Percentiles rank a stretch among this genome's conserved stretches.
Conservation (phyloP, 2,113 vertebrate species). For the Caranx melampygus region DNA sequence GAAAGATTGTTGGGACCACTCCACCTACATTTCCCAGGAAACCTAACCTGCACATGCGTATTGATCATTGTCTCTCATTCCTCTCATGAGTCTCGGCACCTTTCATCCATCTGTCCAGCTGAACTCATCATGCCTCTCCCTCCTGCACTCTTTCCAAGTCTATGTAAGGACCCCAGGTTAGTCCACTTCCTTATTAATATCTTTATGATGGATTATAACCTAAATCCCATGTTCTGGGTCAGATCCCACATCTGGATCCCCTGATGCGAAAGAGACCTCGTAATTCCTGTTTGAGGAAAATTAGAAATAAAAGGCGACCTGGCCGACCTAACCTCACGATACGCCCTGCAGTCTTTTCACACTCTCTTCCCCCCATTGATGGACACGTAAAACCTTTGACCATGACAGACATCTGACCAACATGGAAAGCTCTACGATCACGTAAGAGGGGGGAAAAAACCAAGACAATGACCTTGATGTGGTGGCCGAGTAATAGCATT, state of each 20-base stretch:
- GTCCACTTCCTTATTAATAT: constrained; percentile 60
- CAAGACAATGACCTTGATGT: constrained; percentile 63
- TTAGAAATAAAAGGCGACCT: constrained; percentile 52
- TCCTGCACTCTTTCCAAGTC: constrained; percentile 33
- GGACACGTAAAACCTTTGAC: constrained; percentile 47
- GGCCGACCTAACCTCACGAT: constrained; percentile 27
- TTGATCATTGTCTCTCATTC: background rate
- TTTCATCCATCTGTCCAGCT: constrained; percentile 59
- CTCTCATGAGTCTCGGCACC: constrained; percentile 14
- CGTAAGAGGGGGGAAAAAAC: constrained; percentile 25
- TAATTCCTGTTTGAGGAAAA: constrained; percentile 59
- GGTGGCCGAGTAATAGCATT: constrained; percentile 56
- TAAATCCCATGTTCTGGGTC: constrained; percentile 50
- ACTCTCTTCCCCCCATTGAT: constrained; percentile 42
- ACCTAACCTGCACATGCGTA: background rate
- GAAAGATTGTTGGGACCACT: background rate
- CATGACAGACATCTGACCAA: constrained; percentile 44
- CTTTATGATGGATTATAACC: constrained; percentile 58
- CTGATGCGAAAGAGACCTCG: constrained; percentile 51
- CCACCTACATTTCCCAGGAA: background rate
- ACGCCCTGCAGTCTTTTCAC: constrained; percentile 37
- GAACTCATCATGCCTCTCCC: constrained; percentile 23
- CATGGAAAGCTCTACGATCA: constrained; percentile 57
- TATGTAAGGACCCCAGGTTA: constrained; percentile 28
- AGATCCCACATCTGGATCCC: constrained; percentile 68